phyloP scores from a whole-genome alignment of 1,140 invertebrate species.

The Cyrtorhinus lividipennis region DNA sequence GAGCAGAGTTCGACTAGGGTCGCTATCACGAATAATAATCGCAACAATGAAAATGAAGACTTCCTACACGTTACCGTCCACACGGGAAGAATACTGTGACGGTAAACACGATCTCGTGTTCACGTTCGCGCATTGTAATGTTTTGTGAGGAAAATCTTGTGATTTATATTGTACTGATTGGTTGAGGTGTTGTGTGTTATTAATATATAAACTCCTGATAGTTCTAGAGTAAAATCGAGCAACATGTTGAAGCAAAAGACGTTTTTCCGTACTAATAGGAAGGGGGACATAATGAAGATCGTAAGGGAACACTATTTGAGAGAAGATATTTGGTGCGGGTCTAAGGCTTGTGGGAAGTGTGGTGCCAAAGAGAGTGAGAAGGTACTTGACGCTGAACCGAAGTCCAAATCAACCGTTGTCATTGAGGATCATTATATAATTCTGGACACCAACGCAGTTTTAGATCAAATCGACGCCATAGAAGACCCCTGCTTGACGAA shows the following conservation, averaged over 20 bases:
- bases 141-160: too few relatives aligned
- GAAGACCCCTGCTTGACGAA: constrained; percentile 69
- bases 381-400: constrained; percentile 40
- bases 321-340: constrained; percentile 89
- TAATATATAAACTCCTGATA: too few relatives aligned
- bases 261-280: background rate
- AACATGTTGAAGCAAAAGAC: background rate
- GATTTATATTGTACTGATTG: too few relatives aligned
- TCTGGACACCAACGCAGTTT: constrained; percentile 83
- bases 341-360: constrained; percentile 56
- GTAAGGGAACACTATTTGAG: constrained; percentile 91
- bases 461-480: constrained; percentile 87
- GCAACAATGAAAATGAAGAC: too few relatives aligned
- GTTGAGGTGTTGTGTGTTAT: too few relatives aligned
- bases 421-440: constrained; percentile 65
- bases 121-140: too few relatives aligned
- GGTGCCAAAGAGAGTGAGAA: constrained; percentile 38
- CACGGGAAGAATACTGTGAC: too few relatives aligned
- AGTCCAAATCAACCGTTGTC: constrained; percentile 44
- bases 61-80: too few relatives aligned
- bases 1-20: too few relatives aligned
- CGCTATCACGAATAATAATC: too few relatives aligned
- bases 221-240: too few relatives aligned
- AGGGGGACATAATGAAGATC: constrained; percentile 37
- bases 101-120: too few relatives aligned